phyloP scores from a whole-genome alignment of 2,113 vertebrate species.

The Odontesthes bonariensis region DNA sequence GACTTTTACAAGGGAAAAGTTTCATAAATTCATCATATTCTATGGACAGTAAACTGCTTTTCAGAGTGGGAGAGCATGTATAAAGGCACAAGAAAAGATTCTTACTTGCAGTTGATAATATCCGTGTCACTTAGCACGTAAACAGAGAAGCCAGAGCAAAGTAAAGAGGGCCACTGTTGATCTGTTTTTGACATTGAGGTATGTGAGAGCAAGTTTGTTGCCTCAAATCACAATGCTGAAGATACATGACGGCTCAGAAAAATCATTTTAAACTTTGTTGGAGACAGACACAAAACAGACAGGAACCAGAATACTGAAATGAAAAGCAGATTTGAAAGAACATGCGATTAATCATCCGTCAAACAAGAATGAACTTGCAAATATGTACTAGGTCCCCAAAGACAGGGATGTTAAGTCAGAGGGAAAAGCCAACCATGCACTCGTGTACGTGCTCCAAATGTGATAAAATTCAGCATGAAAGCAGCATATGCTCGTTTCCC shows the following conservation, averaged over 20 bases:
- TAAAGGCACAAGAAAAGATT: constrained; percentile 6
- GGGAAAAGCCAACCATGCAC: constrained; percentile 12
- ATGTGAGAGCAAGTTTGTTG: constrained; percentile 1
- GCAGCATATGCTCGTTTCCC: constrained; percentile 44
- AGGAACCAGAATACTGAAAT: background rate
- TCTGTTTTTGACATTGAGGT: constrained; percentile 28
- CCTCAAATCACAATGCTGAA: background rate
- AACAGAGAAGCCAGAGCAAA: constrained; percentile 55
- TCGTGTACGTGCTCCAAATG: constrained; percentile 3
- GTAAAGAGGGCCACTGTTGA: constrained; percentile 26
- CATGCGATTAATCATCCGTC: background rate
- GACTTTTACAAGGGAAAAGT: background rate
- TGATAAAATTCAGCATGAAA: constrained; percentile 42
- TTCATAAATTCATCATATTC: background rate
- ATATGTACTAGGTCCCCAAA: constrained; percentile 5
- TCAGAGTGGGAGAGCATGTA: background rate
- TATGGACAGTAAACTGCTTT: background rate
- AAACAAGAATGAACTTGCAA: background rate
- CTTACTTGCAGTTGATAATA: constrained; percentile 29
- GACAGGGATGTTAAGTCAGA: constrained; percentile 21
- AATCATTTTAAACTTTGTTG: background rate
- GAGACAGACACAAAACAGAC: background rate
- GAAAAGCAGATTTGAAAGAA: background rate
- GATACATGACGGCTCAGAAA: background rate
- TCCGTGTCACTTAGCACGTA: constrained; percentile 42